Conservation (phyloP, 2,113 vertebrate genomes). For the Indicator indicator region DNA sequence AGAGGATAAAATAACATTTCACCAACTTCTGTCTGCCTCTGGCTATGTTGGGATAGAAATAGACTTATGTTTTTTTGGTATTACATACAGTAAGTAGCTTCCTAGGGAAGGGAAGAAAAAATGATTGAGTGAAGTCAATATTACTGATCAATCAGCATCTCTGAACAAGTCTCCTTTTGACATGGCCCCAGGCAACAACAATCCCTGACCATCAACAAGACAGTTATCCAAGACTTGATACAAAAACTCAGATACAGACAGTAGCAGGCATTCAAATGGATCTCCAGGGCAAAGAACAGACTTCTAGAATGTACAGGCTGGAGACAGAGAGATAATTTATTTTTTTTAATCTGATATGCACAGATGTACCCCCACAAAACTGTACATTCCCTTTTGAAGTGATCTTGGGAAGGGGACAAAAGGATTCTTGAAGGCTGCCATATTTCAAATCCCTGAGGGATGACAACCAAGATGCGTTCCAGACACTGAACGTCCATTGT, state of each 20-base stretch:
- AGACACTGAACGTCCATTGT: not conserved
- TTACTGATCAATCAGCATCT: constrained; percentile 53
- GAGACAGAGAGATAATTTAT: not conserved
- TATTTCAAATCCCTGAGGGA: not conserved
- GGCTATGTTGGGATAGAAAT: not conserved
- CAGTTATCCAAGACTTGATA: constrained; percentile 8
- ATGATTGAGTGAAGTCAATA: constrained; percentile 53
- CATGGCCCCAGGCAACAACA: constrained; percentile 30
- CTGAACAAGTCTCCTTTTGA: constrained; percentile 57
- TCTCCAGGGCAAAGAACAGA: not conserved
- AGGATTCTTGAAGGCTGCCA: not conserved
- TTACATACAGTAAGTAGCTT: constrained; percentile 6
- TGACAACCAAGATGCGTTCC: not conserved
- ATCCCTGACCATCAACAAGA: constrained; percentile 45
- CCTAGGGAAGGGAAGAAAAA: not conserved
- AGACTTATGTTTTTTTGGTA: not conserved
- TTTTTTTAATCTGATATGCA: not conserved
- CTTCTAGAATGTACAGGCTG: not conserved
- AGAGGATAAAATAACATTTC: constrained; percentile 59
- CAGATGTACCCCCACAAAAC: not conserved
- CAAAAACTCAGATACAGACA: not conserved
- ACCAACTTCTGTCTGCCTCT: constrained; percentile 46
- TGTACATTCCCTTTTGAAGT: not conserved
- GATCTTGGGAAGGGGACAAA: not conserved
- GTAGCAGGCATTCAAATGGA: not conserved